A percentile compares a stretch with the other conserved stretches of the same genome.
phyloP scores from a whole-genome alignment of 1,140 invertebrate species.

The Odontomachus brunneus region DNA sequence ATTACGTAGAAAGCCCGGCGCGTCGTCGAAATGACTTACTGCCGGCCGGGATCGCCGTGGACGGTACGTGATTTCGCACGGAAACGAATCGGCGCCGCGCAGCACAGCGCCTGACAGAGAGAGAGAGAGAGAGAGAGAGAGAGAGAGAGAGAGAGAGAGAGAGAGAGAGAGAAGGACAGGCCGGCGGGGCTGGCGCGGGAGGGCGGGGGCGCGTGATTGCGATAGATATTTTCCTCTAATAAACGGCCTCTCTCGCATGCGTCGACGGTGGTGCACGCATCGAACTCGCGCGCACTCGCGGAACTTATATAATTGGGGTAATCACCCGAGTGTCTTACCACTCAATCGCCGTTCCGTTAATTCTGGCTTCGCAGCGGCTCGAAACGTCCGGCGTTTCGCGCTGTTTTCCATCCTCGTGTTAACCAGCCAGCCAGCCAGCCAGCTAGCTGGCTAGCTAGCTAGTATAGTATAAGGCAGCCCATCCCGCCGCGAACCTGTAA shows the following conservation, averaged over 20 bases:
- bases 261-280: slow-evolving; percentile 11
- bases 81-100: slow-evolving; percentile 14
- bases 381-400: slow-evolving; percentile 55
- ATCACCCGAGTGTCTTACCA: slow-evolving; percentile 66
- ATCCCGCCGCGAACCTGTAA: neutral
- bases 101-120: neutral
- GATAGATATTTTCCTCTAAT: slow-evolving; percentile 62
- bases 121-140: no score
- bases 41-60: slow-evolving; percentile 16
- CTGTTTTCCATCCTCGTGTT: slow-evolving; percentile 64
- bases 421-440: no score
- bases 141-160: neutral
- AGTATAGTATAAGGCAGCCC: neutral
- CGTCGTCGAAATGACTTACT: slow-evolving; percentile 66
- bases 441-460: no score
- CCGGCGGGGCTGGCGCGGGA: slow-evolving; percentile 15
- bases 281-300: slow-evolving; percentile 41
- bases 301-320: slow-evolving; percentile 68
- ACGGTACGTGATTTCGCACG: slow-evolving; percentile 58
- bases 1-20: slow-evolving; percentile 71
- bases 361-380: slow-evolving; percentile 23
- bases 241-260: slow-evolving; percentile 48
- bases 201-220: slow-evolving; percentile 49
- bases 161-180: no score
- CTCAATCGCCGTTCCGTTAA: slow-evolving; percentile 53